Base-by-base conservation (phyloP, 53 echinoderm and acorn worm species). In the Echinarachnius parma region DNA sequence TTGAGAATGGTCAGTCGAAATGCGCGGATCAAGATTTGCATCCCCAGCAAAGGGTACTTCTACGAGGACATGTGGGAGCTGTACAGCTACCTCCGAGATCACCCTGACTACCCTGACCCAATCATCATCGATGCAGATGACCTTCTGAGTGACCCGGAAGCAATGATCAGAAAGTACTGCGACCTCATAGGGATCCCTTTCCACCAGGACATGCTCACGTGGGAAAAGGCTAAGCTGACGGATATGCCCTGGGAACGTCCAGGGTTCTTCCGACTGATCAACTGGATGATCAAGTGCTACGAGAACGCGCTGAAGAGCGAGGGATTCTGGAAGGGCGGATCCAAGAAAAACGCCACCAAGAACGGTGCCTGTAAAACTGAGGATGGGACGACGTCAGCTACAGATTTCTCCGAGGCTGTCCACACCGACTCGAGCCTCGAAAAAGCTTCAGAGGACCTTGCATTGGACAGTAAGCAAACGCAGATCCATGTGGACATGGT, bases 91-190 rank as follows among this genome's bases (percentile, higher is more conserved):
- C 52, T 69, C 22, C 34, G 34, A 53, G 53, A 69, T 21, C n/a
- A 29, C 19, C 70, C 52, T 16, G 70, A 69, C 37, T 25, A 69
- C 19, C 60, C 70, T 9, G 70, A 33, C 26, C 81, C 85, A 1
- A 78, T 89, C 37, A 80, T 89, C 72, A 63, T 89, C 29, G 89
- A 89, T 13, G 89, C 89, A 1, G 89, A 89, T 60, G 89, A 89
- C 29, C 48, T 89, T 10, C 34, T 85, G 9, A 37, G 59, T 1
- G 79, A 89, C 28, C 89, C 89, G 0, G 81, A 80, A 63, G 78
- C 59, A 2, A 81, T 89, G 81, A 54, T 85, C 64, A 78, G 33
- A 46, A 63, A 81, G 34, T 89, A 85, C 32, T 89, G 89, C 44
- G 64, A 74, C 32, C 53, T 26, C 2, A 84, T 80, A 2, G 89